A percentile compares a stretch with the other conserved stretches of the same genome.
phyloP scores from a whole-genome alignment of 2,113 vertebrate species.

The Thymallus thymallus region DNA sequence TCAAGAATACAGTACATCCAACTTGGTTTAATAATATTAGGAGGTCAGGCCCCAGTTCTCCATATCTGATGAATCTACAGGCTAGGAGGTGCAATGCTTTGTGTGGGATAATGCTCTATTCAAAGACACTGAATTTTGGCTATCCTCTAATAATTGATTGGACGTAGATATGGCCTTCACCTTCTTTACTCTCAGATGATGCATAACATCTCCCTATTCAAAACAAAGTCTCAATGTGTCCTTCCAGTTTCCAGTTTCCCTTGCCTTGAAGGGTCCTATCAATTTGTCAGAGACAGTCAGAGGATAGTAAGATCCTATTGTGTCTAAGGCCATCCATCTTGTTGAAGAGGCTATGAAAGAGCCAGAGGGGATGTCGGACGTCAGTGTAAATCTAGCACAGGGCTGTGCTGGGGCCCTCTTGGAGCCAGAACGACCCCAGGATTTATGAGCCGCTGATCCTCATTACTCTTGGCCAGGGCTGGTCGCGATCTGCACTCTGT shows the following conservation, averaged over 20 bases:
- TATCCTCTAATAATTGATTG: no score
- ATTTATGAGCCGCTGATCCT: constrained; percentile 20
- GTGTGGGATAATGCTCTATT: no score
- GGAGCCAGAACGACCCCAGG: background rate
- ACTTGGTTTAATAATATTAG: no score
- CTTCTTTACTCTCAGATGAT: no score
- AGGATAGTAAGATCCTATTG: constrained; percentile 33
- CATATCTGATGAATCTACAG: no score
- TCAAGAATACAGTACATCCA: no score
- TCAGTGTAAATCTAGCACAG: constrained; percentile 37
- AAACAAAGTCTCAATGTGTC: background rate
- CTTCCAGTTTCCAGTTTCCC: background rate
- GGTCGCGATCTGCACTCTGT: background rate
- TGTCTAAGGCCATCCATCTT: constrained; percentile 39
- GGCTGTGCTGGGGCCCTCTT: background rate
- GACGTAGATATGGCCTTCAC: no score
- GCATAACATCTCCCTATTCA: no score
- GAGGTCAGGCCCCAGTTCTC: no score
- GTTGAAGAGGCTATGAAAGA: constrained; percentile 35
- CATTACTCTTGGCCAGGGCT: background rate
- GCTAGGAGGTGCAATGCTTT: no score
- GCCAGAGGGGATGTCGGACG: constrained; percentile 10
- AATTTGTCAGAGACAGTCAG: background rate
- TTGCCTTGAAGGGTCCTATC: background rate
- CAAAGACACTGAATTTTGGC: no score